Percentiles rank a stretch among this genome's conserved stretches.
phyloP scores from a whole-genome alignment of 1,140 invertebrate genomes.

The Eufriesea mexicana region DNA sequence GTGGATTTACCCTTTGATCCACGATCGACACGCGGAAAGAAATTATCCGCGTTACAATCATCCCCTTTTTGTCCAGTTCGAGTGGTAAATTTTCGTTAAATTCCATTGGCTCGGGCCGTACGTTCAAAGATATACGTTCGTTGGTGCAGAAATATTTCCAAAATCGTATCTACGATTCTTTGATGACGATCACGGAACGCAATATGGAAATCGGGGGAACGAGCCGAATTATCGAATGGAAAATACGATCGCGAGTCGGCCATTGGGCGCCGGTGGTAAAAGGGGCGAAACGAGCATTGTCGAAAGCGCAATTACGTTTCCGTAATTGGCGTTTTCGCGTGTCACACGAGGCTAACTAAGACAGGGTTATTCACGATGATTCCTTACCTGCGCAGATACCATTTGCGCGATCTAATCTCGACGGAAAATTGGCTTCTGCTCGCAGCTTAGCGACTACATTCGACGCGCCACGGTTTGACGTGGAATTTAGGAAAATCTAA shows the following conservation, averaged over 20 bases:
- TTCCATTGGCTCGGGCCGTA: neutral
- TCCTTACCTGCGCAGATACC: conserved; percentile 29
- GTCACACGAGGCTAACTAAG: conserved; percentile 11
- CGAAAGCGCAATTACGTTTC: neutral
- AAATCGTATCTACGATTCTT: neutral
- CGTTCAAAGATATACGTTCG: neutral
- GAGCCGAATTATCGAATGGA: neutral
- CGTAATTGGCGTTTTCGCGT: conserved; percentile 44
- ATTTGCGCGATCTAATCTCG: conserved; percentile 44
- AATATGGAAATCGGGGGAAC: neutral
- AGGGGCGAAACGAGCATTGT: conserved; percentile 18
- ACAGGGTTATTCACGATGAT: conserved; percentile 36
- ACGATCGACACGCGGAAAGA: neutral
- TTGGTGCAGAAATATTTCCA: neutral
- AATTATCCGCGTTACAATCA: neutral
- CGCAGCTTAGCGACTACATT: conserved; percentile 20
- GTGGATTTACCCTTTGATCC: neutral
- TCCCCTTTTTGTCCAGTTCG: neutral
- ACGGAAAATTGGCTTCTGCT: conserved; percentile 44
- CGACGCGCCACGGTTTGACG: conserved; percentile 23
- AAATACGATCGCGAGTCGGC: neutral
- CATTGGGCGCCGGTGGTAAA: neutral
- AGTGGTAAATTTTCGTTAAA: neutral
- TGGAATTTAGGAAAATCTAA: conserved; percentile 39
- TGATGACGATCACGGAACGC: neutral